Percentiles rank a stretch among this genome's conserved stretches.
phyloP scores from a whole-genome alignment of 1,140 invertebrate genomes.

The Sycophaga agraensis region DNA sequence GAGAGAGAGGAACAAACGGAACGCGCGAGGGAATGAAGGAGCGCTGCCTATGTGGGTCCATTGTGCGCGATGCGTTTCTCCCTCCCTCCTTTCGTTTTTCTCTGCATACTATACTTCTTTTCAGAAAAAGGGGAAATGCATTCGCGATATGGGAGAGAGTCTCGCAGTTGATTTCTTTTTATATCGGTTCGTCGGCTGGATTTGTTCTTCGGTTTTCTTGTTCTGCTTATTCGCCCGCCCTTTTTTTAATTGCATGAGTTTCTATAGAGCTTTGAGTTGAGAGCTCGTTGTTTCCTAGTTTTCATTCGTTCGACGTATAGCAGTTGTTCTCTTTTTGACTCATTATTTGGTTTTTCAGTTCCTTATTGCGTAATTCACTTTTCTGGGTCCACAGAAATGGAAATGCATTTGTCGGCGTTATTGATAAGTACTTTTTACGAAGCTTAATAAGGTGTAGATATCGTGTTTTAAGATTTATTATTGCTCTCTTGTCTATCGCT shows the following conservation, averaged over 20 bases:
- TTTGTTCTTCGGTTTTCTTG: not conserved
- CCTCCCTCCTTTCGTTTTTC: not conserved
- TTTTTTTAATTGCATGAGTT: not conserved
- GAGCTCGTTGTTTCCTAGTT: not conserved
- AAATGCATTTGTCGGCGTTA: no score
- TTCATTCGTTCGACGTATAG: no score
- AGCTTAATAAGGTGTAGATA: no score
- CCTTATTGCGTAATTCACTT: no score
- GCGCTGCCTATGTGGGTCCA: constrained; percentile 1
- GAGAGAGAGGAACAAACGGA: not conserved
- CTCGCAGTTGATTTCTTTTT: not conserved
- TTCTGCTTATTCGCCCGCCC: not conserved
- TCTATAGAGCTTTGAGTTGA: constrained; percentile 1
- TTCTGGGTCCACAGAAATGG: no score
- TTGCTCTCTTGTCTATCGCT: no score
- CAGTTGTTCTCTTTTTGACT: no score
- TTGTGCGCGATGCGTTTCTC: not conserved
- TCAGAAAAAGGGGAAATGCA: not conserved
- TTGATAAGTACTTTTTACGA: no score
- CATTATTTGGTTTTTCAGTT: no score
- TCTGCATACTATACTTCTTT: not conserved
- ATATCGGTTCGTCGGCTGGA: not conserved
- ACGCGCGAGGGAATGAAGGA: constrained; percentile 35
- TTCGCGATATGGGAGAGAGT: not conserved
- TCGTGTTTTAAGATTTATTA: no score